Evolutionary conservation across 2,797 vertebrate species (phyloP).

Genomic region (Tiaroga cobitis): DNA sequence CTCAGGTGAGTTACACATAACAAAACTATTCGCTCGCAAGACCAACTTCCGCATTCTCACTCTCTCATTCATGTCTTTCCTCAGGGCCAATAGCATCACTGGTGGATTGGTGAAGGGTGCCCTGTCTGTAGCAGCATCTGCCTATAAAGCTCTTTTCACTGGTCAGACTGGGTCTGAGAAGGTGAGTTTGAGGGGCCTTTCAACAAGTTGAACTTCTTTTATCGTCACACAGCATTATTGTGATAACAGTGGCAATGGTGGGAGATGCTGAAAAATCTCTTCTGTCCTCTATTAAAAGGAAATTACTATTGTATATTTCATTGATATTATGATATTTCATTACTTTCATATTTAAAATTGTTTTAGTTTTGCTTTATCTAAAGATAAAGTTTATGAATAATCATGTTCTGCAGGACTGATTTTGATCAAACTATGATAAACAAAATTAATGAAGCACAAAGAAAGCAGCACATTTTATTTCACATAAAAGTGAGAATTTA

Average conservation of each 20-base stretch:
- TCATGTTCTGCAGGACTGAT: no score
- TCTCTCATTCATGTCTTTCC: not conserved
- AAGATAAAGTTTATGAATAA: not conserved
- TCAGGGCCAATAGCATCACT: constrained; percentile 82
- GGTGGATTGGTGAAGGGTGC: constrained; percentile 91
- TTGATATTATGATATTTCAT: not conserved
- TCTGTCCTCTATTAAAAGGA: not conserved
- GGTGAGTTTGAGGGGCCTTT: constrained; percentile 69
- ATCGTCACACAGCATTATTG: not conserved
- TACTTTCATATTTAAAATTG: not conserved
- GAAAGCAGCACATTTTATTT: not conserved
- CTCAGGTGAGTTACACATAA: constrained; percentile 45
- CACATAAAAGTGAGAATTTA: not conserved
- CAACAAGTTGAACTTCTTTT: not conserved
- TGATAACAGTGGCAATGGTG: not conserved
- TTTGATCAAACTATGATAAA: not conserved
- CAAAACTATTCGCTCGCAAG: not conserved
- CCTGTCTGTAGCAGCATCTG: constrained; percentile 91
- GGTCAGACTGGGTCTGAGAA: constrained; percentile 83
- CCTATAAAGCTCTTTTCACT: constrained; percentile 93
- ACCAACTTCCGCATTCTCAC: constrained; percentile 9
- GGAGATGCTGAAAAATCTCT: not conserved
- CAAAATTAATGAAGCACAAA: not conserved
- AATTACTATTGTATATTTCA: not conserved
- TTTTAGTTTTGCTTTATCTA: not conserved